These are phyloP conservation scores for Hemistola chrysoprasaria DNA, from an alignment of 2,888 invertebrate genomes.

Conservation along the genomic window DNA sequence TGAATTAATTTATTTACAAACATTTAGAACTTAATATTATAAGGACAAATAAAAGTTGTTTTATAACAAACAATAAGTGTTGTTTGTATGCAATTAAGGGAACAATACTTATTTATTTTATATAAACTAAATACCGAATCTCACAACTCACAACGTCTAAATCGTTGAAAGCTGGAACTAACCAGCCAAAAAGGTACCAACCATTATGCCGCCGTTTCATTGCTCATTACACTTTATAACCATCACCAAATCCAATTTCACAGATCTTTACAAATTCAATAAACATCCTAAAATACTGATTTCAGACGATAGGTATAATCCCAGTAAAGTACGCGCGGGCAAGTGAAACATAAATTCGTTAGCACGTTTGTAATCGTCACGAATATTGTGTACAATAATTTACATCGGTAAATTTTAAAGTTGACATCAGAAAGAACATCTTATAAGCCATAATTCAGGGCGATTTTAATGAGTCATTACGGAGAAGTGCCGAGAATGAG, in stretches of 20 bases:
- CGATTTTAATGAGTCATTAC: conserved; percentile 59
- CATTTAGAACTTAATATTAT: too few relatives aligned
- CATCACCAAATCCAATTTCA: conserved; percentile 59
- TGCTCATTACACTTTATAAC: conserved; percentile 57
- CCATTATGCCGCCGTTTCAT: too few relatives aligned
- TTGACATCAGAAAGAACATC: conserved; percentile 80
- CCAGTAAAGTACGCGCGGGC: conserved; percentile 63
- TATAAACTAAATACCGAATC: too few relatives aligned
- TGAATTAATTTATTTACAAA: conserved; percentile 3
- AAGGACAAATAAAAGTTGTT: too few relatives aligned
- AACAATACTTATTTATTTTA: too few relatives aligned
- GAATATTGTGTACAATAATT: conserved; percentile 70
- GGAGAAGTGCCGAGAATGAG: conserved; percentile 34
- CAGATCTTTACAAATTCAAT: conserved; percentile 63
- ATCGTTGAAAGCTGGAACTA: conserved; percentile 2
- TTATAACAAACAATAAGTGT: too few relatives aligned
- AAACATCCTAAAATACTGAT: conserved; percentile 71
- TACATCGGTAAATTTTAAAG: conserved; percentile 77
- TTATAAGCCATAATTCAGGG: conserved; percentile 71
- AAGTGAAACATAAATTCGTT: conserved; percentile 75
- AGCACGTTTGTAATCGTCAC: conserved; percentile 74
- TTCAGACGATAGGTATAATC: conserved; percentile 68
- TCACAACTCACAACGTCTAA: too few relatives aligned
- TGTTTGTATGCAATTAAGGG: too few relatives aligned
- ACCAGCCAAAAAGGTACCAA: conserved; percentile 22